Percentiles rank a stretch among this genome's conserved stretches.
Evolutionary conservation across 2,113 vertebrate genomes (phyloP).

Genomic region (Edolisoma coerulescens): DNA sequence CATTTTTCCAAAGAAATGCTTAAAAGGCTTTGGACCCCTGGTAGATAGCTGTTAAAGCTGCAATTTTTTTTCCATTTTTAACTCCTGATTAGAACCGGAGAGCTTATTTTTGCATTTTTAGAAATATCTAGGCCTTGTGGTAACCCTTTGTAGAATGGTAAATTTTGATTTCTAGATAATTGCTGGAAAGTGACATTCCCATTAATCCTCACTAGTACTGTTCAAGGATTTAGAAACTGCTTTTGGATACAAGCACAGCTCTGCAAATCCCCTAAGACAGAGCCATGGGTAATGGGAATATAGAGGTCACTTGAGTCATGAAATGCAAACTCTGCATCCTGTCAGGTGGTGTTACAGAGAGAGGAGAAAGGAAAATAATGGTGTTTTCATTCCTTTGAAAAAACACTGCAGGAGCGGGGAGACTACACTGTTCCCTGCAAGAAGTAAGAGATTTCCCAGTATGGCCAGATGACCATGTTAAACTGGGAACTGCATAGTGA

Average conservation of each 20-base stretch:
- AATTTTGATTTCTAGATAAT: not conserved
- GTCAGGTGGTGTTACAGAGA: not conserved
- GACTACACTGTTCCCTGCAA: not conserved
- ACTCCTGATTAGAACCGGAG: not conserved
- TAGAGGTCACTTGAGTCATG: constrained; percentile 7
- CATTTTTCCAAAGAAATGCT: not conserved
- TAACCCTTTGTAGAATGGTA: not conserved
- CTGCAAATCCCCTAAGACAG: not conserved
- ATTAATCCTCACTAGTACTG: not conserved
- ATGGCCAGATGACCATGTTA: not conserved
- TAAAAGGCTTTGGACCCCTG: not conserved
- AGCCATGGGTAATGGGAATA: constrained; percentile 10
- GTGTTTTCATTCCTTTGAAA: not conserved
- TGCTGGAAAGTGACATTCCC: not conserved
- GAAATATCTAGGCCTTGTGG: not conserved
- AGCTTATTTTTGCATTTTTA: not conserved
- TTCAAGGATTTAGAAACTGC: not conserved
- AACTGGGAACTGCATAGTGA: not conserved
- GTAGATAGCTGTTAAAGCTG: not conserved
- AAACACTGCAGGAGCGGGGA: not conserved
- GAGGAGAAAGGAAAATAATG: not conserved
- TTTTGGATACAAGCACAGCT: not conserved
- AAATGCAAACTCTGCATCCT: constrained; percentile 3
- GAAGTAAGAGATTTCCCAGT: not conserved
- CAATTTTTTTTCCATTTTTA: not conserved